Conservation (phyloP, 2,888 invertebrate genomes). For the Sarcophaga caerulescens region DNA sequence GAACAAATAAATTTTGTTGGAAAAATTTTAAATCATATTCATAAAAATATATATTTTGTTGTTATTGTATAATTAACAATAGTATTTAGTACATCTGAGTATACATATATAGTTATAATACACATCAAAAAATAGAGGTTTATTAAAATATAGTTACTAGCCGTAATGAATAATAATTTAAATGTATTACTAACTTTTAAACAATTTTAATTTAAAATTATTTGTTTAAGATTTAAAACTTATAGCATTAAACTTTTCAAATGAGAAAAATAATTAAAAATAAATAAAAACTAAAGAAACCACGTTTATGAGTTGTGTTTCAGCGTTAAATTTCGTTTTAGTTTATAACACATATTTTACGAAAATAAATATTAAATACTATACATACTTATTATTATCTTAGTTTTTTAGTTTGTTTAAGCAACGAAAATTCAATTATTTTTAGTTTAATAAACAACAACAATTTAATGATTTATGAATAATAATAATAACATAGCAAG, state of each 20-base stretch:
- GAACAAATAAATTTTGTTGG: constrained; percentile 9
- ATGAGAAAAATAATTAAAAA: background rate
- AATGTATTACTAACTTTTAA: background rate
- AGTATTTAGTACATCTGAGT: background rate
- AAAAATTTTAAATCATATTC: background rate
- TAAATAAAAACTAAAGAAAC: background rate
- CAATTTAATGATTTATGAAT: constrained; percentile 24
- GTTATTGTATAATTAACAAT: background rate
- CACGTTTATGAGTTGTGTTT: background rate
- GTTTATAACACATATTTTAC: background rate
- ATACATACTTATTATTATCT: constrained; percentile 12
- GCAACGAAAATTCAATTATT: constrained; percentile 27
- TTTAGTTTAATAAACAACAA: constrained; percentile 37
- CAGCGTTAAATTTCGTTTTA: background rate
- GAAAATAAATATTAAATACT: constrained; percentile 1
- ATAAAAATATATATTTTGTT: no score
- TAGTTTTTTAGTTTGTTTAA: constrained; percentile 34
- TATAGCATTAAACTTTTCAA: no score
- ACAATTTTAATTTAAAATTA: background rate
- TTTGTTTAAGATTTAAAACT: background rate
- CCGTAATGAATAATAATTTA: background rate
- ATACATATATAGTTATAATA: background rate
- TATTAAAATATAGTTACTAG: background rate
- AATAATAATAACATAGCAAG: background rate
- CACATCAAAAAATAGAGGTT: background rate